Evolutionary conservation across 2,888 invertebrate genomes (phyloP).

Genomic region (Cataglyphis rosenhaueri): DNA sequence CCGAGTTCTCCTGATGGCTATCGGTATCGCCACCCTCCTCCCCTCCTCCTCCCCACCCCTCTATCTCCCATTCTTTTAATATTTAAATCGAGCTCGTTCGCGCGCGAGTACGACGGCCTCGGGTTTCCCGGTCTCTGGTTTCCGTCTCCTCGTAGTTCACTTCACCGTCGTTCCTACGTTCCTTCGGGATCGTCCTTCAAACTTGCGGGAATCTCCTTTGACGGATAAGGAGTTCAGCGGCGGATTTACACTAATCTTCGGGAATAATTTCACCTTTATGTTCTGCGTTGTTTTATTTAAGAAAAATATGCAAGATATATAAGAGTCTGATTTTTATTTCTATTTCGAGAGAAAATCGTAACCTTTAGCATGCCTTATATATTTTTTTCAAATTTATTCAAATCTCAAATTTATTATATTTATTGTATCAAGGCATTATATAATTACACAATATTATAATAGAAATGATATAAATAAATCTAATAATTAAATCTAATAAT

Average conservation of each 20-base stretch:
- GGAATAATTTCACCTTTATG: background rate
- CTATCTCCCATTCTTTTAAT: slow-evolving; percentile 53
- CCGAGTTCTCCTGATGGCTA: slow-evolving; percentile 30
- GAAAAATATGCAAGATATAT: background rate
- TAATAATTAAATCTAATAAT: background rate
- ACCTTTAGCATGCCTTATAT: background rate
- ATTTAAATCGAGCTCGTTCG: slow-evolving; percentile 64
- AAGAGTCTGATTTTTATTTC: background rate
- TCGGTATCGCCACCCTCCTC: background rate
- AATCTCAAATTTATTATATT: background rate
- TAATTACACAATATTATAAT: background rate
- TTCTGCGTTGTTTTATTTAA: background rate
- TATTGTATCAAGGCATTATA: background rate
- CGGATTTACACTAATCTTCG: background rate
- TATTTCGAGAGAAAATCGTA: background rate
- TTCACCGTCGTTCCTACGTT: background rate
- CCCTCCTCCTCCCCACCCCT: background rate
- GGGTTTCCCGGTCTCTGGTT: slow-evolving; percentile 40
- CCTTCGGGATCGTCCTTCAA: slow-evolving; percentile 8
- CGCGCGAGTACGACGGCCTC: slow-evolving; percentile 51
- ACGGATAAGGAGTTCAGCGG: background rate
- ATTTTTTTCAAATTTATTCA: background rate
- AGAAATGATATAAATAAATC: too few species aligned
- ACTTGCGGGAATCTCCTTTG: slow-evolving; percentile 8
- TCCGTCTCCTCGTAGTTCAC: slow-evolving; percentile 16